Evolutionary conservation across 2,797 vertebrate species (phyloP).

Genomic region (Rhinoraja longicauda): DNA sequence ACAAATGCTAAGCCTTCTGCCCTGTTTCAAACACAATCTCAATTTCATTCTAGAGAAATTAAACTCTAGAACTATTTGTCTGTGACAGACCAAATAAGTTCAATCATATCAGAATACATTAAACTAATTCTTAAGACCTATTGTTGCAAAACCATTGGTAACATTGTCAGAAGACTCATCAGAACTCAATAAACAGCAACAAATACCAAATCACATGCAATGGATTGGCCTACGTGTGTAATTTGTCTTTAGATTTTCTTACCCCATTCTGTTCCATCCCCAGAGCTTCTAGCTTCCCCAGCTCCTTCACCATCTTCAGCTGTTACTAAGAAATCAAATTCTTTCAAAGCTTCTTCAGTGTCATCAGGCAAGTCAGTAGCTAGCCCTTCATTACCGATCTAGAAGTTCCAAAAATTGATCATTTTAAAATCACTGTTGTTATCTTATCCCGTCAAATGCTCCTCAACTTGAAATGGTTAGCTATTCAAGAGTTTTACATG

Average conservation of each 20-base stretch:
- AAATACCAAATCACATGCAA: not conserved
- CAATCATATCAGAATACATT: not conserved
- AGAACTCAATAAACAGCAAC: conserved; percentile 3
- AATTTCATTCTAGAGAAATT: not conserved
- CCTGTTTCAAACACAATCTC: not conserved
- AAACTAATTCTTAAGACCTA: not conserved
- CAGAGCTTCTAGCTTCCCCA: conserved; percentile 92
- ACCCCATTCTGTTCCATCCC: conserved; percentile 98
- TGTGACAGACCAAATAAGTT: not conserved
- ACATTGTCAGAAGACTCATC: not conserved
- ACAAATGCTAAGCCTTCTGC: not conserved
- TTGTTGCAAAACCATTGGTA: not conserved
- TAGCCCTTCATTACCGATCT: conserved; percentile 95
- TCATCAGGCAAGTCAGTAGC: conserved; percentile 88
- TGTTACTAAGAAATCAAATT: conserved; percentile 96
- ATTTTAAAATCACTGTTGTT: not conserved
- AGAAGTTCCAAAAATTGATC: not conserved
- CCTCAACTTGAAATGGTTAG: not conserved
- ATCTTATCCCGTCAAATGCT: not conserved
- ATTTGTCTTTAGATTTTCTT: conserved; percentile 49
- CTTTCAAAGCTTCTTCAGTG: conserved; percentile 93
- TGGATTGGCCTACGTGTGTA: not conserved
- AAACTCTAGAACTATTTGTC: not conserved
- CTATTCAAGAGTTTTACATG: not conserved
- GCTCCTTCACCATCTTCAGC: conserved; percentile 97